phyloP scores from a whole-genome alignment of 2,113 vertebrate genomes.

The Micronisus gabar region DNA sequence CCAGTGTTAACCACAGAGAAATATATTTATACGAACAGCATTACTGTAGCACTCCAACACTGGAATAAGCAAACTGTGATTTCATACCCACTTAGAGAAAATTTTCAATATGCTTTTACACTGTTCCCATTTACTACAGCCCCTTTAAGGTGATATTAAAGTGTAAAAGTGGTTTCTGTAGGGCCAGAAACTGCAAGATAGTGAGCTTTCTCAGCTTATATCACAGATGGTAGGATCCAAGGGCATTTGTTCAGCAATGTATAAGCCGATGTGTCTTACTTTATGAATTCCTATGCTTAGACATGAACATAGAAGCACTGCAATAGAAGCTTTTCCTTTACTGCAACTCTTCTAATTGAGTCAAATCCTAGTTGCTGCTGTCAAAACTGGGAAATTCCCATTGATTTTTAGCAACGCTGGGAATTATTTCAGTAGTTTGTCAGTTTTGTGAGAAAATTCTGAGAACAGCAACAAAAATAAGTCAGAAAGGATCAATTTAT shows the following conservation, averaged over 20 bases:
- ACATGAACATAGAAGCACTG: background rate
- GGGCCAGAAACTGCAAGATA: background rate
- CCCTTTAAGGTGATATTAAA: background rate
- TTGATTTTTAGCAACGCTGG: background rate
- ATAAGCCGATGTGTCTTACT: fast-evolving
- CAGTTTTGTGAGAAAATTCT: background rate
- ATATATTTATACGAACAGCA: background rate
- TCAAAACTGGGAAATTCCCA: background rate
- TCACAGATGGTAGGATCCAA: background rate
- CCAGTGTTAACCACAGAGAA: background rate
- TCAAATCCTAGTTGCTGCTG: background rate
- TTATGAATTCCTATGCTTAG: background rate
- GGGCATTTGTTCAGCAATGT: background rate
- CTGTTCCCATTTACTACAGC: background rate
- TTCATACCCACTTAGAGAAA: background rate
- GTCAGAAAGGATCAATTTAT: background rate
- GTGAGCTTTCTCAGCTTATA: background rate
- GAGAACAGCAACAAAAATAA: background rate
- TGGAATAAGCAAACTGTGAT: background rate
- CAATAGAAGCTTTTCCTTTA: background rate
- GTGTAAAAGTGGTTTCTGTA: background rate
- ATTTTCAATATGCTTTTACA: background rate
- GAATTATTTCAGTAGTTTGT: background rate
- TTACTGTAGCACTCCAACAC: background rate
- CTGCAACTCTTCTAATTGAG: background rate